Evolutionary conservation across 2,113 vertebrate genomes (phyloP).

Genomic region (Caretta caretta): DNA sequence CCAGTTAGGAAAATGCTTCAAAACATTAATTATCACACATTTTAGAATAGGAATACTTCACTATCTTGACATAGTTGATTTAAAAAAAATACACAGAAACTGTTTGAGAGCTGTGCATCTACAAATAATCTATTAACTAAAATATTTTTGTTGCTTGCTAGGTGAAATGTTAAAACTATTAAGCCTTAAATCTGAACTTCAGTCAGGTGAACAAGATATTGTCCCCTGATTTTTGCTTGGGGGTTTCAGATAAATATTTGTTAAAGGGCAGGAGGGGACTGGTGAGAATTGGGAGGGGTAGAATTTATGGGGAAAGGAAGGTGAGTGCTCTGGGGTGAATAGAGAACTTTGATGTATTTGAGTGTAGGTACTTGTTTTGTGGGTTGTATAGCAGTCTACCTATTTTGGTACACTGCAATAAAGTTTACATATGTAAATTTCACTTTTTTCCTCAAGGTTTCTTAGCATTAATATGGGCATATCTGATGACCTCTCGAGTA

Average conservation of each 20-base stretch:
- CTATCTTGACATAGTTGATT: neutral
- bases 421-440: fast-evolving
- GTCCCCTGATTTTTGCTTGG: neutral
- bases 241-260: neutral
- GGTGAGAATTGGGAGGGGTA: neutral
- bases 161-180: neutral
- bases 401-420: neutral
- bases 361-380: neutral
- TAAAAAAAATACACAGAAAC: no score
- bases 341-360: neutral
- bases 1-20: neutral
- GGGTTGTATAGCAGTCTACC: neutral
- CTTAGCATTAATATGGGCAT: neutral
- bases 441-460: fast-evolving
- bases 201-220: neutral
- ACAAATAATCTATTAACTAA: neutral
- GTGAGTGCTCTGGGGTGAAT: neutral
- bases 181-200: neutral
- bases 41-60: neutral
- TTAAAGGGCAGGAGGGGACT: neutral
- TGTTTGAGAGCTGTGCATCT: neutral
- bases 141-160: neutral
- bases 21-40: neutral
- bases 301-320: neutral
- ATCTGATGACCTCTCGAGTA: neutral